Evolutionary conservation across 2,797 vertebrate genomes (phyloP), one percentile per base, ranked within the genome.

Genomic region (Mormyrops attenuatus): DNA sequence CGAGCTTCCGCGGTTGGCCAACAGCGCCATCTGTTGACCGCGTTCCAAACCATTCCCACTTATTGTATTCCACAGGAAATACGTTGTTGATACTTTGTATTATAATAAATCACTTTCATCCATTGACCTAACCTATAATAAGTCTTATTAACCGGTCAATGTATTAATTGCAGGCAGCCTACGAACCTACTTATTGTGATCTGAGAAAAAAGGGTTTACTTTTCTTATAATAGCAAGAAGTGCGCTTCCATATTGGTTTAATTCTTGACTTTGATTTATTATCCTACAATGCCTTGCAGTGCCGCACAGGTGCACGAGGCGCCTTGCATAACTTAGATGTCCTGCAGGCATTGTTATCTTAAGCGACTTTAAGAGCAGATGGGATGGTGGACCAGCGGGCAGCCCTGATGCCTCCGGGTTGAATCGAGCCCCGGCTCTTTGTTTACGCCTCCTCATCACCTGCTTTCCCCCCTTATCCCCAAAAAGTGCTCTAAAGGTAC

Each of bases 11-110:
- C 1, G 53, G 87, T 89, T 93, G 92, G 92, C 92, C 94, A 95
- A 95, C 94, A 95, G 93, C 93, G 94, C 95, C 95, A 95, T 94
- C 95, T 95, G 93, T 93, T 94, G 95, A 92, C 89, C 26, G 26
- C 15, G 49, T 26, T 44, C 3, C 2, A 17, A 82, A 82, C 47
- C 41, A 41, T 47, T 11, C 77, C 5, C 17, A 47, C 20, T 80
- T 80, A 77, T n/a, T 47, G 77, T 47, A 47, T 52, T 85, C 44
- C 8, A 26, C 11, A 26, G 47, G 82, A 30, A 22, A 13, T 85
- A 50, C n/a, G 26, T 50, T 85, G 84, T 22, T 85, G 47, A 52
- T 85, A 52, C 49, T 52, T 52, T 50, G 44, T 50, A 7, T 85
- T 30, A 26, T 52, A 30, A 49, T 50, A 47, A 49, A 85, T 85